Percentiles rank a stretch among this genome's conserved stretches.
Evolutionary conservation across 1,140 invertebrate species (phyloP).

Genomic region (Nixonia krombeini): DNA sequence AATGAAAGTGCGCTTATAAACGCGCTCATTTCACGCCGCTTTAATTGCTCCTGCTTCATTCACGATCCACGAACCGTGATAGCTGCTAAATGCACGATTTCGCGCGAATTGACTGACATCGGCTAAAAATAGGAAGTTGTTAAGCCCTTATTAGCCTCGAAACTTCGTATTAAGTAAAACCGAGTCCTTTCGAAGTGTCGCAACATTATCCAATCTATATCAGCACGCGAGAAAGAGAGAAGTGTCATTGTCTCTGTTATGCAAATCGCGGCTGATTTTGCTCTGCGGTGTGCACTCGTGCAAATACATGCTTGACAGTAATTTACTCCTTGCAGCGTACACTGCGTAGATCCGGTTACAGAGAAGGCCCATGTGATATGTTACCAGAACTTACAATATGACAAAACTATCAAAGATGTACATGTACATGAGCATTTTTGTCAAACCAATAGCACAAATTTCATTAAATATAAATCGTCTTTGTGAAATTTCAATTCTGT

Average conservation of each 20-base stretch:
- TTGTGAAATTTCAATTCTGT: slow-evolving; percentile 7
- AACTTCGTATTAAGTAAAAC: slow-evolving; percentile 22
- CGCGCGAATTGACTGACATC: slow-evolving; percentile 27
- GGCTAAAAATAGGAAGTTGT: slow-evolving; percentile 30
- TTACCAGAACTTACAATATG: neutral
- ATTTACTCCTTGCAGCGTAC: slow-evolving; percentile 42
- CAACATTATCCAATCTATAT: slow-evolving; percentile 47
- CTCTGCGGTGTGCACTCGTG: slow-evolving; percentile 27
- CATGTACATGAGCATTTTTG: too few species aligned
- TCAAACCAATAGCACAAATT: too few species aligned
- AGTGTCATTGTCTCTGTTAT: slow-evolving; percentile 57
- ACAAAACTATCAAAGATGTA: too few species aligned
- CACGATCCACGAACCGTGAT: too few species aligned
- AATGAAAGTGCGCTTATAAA: too few species aligned
- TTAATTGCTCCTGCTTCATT: too few species aligned
- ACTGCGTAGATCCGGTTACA: slow-evolving; percentile 47
- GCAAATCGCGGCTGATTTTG: slow-evolving; percentile 51
- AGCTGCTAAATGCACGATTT: too few species aligned
- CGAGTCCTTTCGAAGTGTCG: slow-evolving; percentile 43
- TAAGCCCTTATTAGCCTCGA: slow-evolving; percentile 37
- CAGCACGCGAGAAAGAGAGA: slow-evolving; percentile 36
- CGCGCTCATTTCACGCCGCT: too few species aligned
- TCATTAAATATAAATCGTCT: too few species aligned
- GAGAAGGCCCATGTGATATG: neutral
- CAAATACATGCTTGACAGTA: slow-evolving; percentile 31